These are phyloP conservation scores for Tyrannus savana DNA, from an alignment of 2,113 vertebrate species.

Conservation along the genomic window DNA sequence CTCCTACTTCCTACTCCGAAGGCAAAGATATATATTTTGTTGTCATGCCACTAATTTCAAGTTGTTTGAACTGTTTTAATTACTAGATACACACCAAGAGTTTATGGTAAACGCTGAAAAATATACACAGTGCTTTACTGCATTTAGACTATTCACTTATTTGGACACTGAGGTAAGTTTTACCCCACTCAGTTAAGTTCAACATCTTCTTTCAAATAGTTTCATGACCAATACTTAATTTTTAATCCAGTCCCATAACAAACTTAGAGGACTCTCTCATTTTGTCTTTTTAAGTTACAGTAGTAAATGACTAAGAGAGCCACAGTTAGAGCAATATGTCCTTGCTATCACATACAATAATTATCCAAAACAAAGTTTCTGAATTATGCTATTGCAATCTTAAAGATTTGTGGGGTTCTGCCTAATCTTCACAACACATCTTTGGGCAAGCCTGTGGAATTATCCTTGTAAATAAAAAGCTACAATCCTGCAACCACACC, in stretches of 20 bases:
- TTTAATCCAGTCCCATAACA: background rate
- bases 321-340: background rate
- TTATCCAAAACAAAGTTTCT: background rate
- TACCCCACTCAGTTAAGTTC: background rate
- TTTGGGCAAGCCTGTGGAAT: background rate
- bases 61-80: background rate
- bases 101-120: background rate
- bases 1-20: background rate
- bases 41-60: background rate
- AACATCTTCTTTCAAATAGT: background rate
- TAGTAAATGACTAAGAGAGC: background rate
- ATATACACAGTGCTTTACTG: background rate
- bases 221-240: background rate
- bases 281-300: background rate
- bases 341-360: background rate
- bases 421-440: background rate
- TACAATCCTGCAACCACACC: background rate
- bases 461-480: background rate
- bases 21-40: background rate
- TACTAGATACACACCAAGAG: background rate
- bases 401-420: background rate
- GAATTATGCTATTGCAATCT: background rate
- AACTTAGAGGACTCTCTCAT: background rate
- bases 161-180: background rate
- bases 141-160: background rate